These are phyloP conservation scores for Pollimyrus isidori DNA, from an alignment of 2,113 vertebrate genomes.

Conservation along the genomic window DNA sequence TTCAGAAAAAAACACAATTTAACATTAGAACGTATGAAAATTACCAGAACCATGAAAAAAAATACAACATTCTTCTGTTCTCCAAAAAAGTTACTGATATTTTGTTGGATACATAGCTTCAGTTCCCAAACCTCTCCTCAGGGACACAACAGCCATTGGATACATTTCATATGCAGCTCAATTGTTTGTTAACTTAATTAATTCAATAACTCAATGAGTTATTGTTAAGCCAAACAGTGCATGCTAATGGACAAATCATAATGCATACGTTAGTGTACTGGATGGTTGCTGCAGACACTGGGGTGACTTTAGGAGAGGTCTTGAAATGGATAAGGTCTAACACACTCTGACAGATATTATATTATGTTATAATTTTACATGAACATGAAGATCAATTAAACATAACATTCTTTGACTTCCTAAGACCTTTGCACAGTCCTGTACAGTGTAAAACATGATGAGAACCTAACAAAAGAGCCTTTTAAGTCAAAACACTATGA, in stretches of 20 bases:
- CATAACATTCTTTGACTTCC: background rate
- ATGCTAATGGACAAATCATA: background rate
- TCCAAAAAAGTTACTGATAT: background rate
- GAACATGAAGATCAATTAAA: background rate
- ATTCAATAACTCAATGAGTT: background rate
- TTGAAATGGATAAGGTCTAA: background rate
- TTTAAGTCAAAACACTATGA: background rate
- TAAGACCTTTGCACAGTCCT: background rate
- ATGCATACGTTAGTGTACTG: background rate
- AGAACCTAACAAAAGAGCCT: background rate
- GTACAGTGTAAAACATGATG: background rate
- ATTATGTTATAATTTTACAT: background rate
- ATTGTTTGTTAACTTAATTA: background rate
- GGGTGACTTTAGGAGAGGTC: background rate
- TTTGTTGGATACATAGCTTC: background rate
- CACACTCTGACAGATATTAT: background rate
- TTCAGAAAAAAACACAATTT: background rate
- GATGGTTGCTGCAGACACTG: background rate
- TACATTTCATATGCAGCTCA: background rate
- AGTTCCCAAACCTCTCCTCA: background rate
- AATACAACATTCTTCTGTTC: background rate
- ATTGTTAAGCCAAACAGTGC: background rate
- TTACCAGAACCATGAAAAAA: too few relatives aligned
- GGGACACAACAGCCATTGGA: background rate
- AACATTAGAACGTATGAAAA: background rate